phyloP scores from a whole-genome alignment of 2,797 vertebrate genomes.

The Morus bassanus region DNA sequence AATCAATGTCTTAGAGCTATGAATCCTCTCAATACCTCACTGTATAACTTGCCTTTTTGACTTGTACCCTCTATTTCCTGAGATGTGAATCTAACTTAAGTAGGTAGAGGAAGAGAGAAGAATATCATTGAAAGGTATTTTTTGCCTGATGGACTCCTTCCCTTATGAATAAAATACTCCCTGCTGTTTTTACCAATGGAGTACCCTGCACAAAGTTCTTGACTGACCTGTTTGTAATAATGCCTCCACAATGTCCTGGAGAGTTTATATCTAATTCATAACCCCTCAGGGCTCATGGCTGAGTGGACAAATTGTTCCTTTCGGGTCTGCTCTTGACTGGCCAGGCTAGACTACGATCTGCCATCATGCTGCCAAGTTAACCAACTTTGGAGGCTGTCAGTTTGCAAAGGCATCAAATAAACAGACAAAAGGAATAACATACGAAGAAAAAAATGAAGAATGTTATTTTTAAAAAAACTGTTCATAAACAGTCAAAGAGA shows the following conservation, averaged over 20 bases:
- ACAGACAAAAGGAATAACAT: not conserved
- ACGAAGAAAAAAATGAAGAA: not conserved
- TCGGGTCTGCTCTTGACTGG: not conserved
- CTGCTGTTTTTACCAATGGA: not conserved
- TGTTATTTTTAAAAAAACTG: not conserved
- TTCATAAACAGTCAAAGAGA: not conserved
- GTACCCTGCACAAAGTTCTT: not conserved
- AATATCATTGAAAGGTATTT: not conserved
- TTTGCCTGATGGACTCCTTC: not conserved
- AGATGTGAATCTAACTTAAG: not conserved
- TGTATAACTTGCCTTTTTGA: not conserved
- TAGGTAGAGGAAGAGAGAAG: not conserved
- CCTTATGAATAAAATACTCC: not conserved
- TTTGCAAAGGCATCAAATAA: not conserved
- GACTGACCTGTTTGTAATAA: not conserved
- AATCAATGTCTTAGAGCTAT: not conserved
- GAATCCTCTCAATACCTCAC: not conserved
- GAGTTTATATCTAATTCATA: not conserved
- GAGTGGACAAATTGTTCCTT: not conserved
- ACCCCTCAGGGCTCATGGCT: not conserved
- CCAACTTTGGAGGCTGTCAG: not conserved
- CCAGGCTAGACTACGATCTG: not conserved
- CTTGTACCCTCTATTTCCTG: not conserved
- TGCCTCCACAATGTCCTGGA: not conserved
- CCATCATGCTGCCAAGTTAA: not conserved